Base-by-base conservation (phyloP, 1,140 invertebrate genomes). In the Euborellia annulipes region DNA sequence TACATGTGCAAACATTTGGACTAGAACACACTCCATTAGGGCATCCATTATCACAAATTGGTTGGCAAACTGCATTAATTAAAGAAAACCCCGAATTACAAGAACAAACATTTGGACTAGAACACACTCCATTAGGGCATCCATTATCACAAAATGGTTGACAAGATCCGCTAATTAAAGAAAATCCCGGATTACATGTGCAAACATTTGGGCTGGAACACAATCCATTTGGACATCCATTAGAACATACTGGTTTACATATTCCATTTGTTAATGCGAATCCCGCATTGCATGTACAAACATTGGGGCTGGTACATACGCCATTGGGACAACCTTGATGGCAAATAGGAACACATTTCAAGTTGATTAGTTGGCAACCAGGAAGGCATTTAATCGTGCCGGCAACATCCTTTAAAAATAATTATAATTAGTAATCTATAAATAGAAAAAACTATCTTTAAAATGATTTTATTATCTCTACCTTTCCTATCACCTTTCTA, bases 41-140 rank as follows among this genome's bases (percentile, higher is more conserved):
- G 47, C 56, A 70, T 0, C 57, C 51, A 27, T 45, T 41, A 0
- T 58, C 55, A 47, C 68, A 66, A 0, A n/a, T n/a, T n/a, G n/a
- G n/a, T n/a, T n/a, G n/a, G n/a, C n/a, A n/a, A n/a, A n/a, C n/a
- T n/a, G n/a, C n/a, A n/a, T n/a, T n/a, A n/a, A n/a, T n/a, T n/a
- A n/a, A n/a, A n/a, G 6, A 19, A 37, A 22, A 71, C 0, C 69
- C 68, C 3, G 48, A 46, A 7, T 62, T 58, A 50, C 71, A 73
- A 9, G 53, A 56, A 47, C 69, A 71, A n/a, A 58, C 52, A 49
- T 68, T 62, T 9, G 55, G 54, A 0, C 59, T 60, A 9, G 58
- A 55, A 50, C 72, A 75, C 8, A 57, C 57, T 1, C 63, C 64
- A 45, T 69, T 68, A 41, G 62, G 13, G 47, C 57, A 70, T 0